Evolutionary conservation across 2,797 vertebrate species (phyloP), one percentile per base, ranked within the genome.

Genomic region (Pipistrellus pipistrellus): DNA sequence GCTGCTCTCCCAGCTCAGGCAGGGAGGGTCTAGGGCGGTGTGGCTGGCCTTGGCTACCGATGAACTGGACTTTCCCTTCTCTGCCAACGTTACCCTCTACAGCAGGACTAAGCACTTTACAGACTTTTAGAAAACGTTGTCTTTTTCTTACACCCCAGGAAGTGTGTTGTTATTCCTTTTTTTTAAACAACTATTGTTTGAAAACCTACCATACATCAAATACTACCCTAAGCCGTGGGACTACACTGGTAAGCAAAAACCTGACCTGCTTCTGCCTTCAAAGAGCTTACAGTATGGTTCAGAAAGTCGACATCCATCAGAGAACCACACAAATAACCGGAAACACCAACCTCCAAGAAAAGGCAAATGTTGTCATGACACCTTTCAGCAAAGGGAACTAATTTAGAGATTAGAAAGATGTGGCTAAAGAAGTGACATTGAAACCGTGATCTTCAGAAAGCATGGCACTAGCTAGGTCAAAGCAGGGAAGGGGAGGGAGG

Each of bases 321-420:
- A 84, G 44, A 92, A 53, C 2, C 25, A 38, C 32, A 30, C 23
- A 32, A 25, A 87, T 13, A 27, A 32, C 44, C 75, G 6, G 14
- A 73, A 85, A 73, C 27, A 35, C 3, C 41, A 78, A 59, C 48
- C 38, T 84, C 44, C 11, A 78, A 66, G 55, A 90, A 88, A 81
- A 91, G n/a, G n/a, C 23, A 25, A 25, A 46, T 51, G 25, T 44
- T 71, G 27, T 64, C 59, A 30, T 21, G 32, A 59, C 15, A 76
- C 20, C 27, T 89, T 90, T 46, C 76, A 62, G 2, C 2, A 14
- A 35, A n/a, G 6, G 21, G 27, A 69, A 51, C 80, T 35, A 27
- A 35, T 46, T 72, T 73, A 64, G 59, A 41, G 18, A 75, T 82
- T 13, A 80, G 76, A 48, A 57, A 86, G 55, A 21, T 11, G 32